Conservation (phyloP, 2,113 vertebrate species). For the Corvus cornix region DNA sequence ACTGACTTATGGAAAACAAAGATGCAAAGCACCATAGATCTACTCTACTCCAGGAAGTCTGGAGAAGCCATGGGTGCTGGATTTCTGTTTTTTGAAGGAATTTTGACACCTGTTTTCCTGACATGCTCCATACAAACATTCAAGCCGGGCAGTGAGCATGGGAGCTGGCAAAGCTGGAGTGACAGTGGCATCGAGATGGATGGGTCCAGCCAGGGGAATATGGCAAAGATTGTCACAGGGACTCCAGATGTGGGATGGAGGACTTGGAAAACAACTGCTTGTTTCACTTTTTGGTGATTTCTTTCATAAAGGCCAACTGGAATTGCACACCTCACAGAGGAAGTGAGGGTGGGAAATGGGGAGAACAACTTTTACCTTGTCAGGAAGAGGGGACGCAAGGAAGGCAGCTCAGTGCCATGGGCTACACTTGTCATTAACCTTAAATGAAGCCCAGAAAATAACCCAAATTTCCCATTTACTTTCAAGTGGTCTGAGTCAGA, state of each 20-base stretch:
- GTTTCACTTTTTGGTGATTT: neutral
- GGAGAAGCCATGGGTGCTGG: neutral
- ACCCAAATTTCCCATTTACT: neutral
- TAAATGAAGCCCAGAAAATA: neutral
- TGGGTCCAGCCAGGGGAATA: neutral
- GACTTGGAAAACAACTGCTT: neutral
- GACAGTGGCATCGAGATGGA: neutral
- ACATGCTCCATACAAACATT: neutral
- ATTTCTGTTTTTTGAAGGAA: neutral
- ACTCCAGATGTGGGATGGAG: neutral
- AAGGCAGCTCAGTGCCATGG: neutral
- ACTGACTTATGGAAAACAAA: neutral
- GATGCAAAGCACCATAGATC: neutral
- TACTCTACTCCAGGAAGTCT: neutral
- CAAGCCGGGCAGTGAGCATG: neutral
- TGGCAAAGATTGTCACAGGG: neutral
- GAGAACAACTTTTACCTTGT: neutral
- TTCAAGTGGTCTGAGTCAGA: neutral
- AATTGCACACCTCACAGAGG: neutral
- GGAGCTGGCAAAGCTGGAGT: neutral
- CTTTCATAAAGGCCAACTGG: neutral
- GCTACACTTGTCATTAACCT: neutral
- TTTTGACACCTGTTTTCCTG: conserved; percentile 35
- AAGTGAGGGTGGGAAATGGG: neutral
- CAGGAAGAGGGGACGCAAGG: neutral